Evolutionary conservation across 2,797 vertebrate genomes (phyloP), one percentile per base, ranked within the genome.

Genomic region (Sebastiscus tertius): DNA sequence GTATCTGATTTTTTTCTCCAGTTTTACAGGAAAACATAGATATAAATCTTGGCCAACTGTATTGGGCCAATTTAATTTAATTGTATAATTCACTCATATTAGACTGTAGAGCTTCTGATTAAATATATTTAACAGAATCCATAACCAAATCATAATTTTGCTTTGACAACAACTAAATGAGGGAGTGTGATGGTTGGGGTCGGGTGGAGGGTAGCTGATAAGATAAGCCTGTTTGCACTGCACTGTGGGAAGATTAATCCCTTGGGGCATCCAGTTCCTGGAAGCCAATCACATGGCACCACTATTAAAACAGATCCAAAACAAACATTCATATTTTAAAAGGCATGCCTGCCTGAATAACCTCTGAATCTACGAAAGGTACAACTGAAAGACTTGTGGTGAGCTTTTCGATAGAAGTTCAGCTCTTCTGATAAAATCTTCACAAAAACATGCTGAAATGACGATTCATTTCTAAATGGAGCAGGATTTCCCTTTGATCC

Each of bases 281-380:
- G 70, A 86, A 88, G 59, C 60, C 56, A 80, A 87, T 86, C 79
- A 85, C 61, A 79, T 80, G 87, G 27, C 18, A 65, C 59, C 6
- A 27, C 74, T 79, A 67, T 73, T 39, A 79, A 87, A 89, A 83
- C 59, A 62, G 27, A 84, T 78, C 13, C 26, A 70, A 77, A 67
- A 22, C 59, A 56, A 64, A 67, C 16, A 78, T 64, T n/a, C n/a
- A 69, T 39, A 33, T 67, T 62, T 60, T 31, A 63, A 42, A 81
- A 68, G 24, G 42, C 24, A 52, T 13, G 58, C 39, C 39, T 46
- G 34, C 27, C 27, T 65, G 14, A 65, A 68, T 26, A 75, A 36
- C 54, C 4, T 49, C 27, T 18, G 13, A 66, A 39, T 65, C 2
- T 39, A 46, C 58, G 12, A 60, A 61, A 56, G 16, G 27, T 26